Conservation (phyloP, 2,888 invertebrate genomes). For the Anarsia innoxiella region DNA sequence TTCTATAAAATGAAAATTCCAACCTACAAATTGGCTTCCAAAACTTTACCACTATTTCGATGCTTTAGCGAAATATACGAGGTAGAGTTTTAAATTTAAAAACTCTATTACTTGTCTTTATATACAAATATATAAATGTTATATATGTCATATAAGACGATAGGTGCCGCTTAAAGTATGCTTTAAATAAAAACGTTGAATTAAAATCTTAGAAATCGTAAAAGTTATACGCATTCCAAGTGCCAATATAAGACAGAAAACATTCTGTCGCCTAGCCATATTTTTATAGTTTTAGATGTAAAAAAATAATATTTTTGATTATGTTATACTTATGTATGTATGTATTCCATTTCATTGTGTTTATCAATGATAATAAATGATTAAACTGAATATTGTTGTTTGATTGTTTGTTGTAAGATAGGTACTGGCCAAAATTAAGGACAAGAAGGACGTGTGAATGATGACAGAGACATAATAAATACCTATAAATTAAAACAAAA, state of each 20-base stretch:
- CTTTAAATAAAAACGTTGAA: conserved; percentile 10
- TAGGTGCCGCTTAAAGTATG: conserved; percentile 17
- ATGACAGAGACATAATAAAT: too few species aligned
- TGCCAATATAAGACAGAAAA: conserved; percentile 57
- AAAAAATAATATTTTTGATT: conserved; percentile 56
- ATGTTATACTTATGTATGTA: conserved; percentile 49
- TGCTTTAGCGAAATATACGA: conserved; percentile 46
- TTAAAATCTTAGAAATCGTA: conserved; percentile 12
- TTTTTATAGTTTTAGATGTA: conserved; percentile 57
- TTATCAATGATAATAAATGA: conserved; percentile 66
- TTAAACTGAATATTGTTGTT: conserved; percentile 44
- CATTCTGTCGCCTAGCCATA: conserved; percentile 64
- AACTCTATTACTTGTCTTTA: conserved; percentile 41
- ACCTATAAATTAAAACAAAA: too few species aligned
- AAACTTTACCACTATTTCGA: conserved; percentile 61
- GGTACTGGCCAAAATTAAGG: too few species aligned
- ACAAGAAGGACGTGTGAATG: too few species aligned
- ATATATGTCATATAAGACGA: conserved; percentile 68
- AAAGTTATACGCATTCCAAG: conserved; percentile 42
- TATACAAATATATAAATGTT: conserved; percentile 65
- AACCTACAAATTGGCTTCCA: conserved; percentile 28
- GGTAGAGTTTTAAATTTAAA: conserved; percentile 36
- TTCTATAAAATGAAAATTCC: conserved; percentile 2
- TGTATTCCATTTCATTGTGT: conserved; percentile 59
- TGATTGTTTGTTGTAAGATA: too few species aligned